Evolutionary conservation across 2,888 invertebrate species (phyloP), one percentile per base, ranked within the genome.

Genomic region (Carpatolechia fugitivella): DNA sequence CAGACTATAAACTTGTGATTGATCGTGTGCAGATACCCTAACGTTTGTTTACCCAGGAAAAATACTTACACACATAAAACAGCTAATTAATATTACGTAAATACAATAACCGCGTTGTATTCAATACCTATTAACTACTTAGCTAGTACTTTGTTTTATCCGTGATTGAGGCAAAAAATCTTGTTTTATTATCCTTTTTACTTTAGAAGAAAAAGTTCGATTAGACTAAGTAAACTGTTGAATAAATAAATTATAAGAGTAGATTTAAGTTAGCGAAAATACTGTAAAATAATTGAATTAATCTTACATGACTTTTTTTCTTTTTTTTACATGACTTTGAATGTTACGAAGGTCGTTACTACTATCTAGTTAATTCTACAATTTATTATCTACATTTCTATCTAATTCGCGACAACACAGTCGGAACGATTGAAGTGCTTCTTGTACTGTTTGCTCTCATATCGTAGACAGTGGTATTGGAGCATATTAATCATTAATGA

Each of bases 401-500:
- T 41, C 20, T 18, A 41, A 41, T 18, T 18, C 3, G 40, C 18
- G 18, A 18, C 18, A 41, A 18, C 8, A 8, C 11, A 16, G 40
- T 20, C 44, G 44, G 44, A 24, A 44, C 20, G 44, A 11, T 33
- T 33, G 33, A 33, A 33, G n/a, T 33, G 10, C 10, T n/a, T 10
- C 20, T 41, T 13, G 44, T n/a, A 11, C 29, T 29, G 29, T n/a
- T 44, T 13, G 44, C 10, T 24, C 24, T 13, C n/a, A 3, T 14
- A 13, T 14, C 3, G 29, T 44, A 13, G 33, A 33, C 10, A 13
- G 24, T 13, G 53, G 60, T 63, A 69, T 68, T 69, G 68, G 63
- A 60, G 65, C 62, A 61, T 62, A 64, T 68, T 65, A 68, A 70
- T 73, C 66, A 71, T 70, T 72, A 77, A 76, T 75, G 79, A 80